phyloP scores from a whole-genome alignment of 2,113 vertebrate species.

The Turdus rufiventris region DNA sequence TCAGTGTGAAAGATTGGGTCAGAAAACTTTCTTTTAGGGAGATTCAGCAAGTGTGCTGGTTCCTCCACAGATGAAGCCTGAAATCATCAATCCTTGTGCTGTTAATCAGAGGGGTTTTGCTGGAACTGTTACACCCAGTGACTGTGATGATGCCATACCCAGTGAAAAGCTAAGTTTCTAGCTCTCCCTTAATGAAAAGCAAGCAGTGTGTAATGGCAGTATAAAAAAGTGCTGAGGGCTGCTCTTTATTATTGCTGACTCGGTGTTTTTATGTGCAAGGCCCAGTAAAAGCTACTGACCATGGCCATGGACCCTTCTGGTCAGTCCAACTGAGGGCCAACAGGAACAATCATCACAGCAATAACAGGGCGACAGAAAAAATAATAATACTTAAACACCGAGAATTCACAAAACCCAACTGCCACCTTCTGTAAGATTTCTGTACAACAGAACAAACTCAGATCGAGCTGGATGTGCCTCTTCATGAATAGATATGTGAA shows the following conservation, averaged over 20 bases:
- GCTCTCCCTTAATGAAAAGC: conserved; percentile 29
- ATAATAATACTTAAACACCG: neutral
- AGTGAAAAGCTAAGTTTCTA: neutral
- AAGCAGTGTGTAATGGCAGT: neutral
- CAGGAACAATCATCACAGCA: neutral
- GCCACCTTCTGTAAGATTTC: neutral
- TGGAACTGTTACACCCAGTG: neutral
- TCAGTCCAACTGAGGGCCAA: neutral
- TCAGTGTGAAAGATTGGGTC: neutral
- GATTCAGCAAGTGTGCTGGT: neutral
- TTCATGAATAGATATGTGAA: neutral
- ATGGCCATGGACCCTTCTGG: neutral
- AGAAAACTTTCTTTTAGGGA: neutral
- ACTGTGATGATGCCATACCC: neutral
- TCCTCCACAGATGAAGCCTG: neutral
- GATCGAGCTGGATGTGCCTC: neutral
- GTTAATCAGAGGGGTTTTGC: neutral
- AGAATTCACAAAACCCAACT: neutral
- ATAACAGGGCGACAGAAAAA: neutral
- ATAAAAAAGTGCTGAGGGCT: conserved; percentile 6
- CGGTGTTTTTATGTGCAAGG: neutral
- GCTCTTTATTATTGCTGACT: conserved; percentile 1
- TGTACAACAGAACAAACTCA: neutral
- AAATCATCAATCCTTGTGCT: neutral
- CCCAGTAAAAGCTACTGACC: neutral